Base-by-base conservation (phyloP, 92 coral and sea anemone genomes). In the Porites divaricata region DNA sequence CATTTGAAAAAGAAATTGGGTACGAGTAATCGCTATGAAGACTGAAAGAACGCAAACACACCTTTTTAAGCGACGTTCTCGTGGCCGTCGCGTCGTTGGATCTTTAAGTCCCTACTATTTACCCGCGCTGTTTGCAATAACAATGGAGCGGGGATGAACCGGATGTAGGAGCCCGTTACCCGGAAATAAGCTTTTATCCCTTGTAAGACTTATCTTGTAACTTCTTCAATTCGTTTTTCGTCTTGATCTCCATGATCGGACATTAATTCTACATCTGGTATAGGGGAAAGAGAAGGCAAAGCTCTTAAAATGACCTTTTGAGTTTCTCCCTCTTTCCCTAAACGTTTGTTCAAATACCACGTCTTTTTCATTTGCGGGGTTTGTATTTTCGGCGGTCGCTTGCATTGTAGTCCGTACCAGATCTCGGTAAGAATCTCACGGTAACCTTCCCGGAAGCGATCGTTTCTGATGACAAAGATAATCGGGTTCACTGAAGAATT, bases 361-460 rank as follows among this genome's bases (percentile, higher is more conserved):
- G 75, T 85, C 56, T 88, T 88, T 41, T 82, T 79, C 17, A 63
- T 6, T 0, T 84, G 88, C 35, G 74, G 74, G 14, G 16, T 75
- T 41, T 25, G 28, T 13, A 84, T 7, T 22, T 84, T 75, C 14
- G 88, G 88, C 2, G 88, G 88, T 2, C 81, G 81, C 48, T 66
- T 74, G 76, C 98, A 94, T 19, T 73, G 88, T n/a, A 92, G 6
- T 21, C 87, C 75, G 72, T 84, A 89, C 92, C 91, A 85, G 22
- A 94, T 20, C 22, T 81, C 79, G 17, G 88, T 70, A 70, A 94
- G 72, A 78, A 94, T 92, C 63, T 92, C 98, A 15, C 85, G 78
- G 57, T 94, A 94, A 2, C 98, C 98, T 45, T 94, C 98, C 57
- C 98, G 87, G 88, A 94, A 94, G 73, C 93, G 90, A 83, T 94